These are phyloP conservation scores for Chlorops oryzae DNA, from an alignment of 1,140 invertebrate species.

Conservation along the genomic window DNA sequence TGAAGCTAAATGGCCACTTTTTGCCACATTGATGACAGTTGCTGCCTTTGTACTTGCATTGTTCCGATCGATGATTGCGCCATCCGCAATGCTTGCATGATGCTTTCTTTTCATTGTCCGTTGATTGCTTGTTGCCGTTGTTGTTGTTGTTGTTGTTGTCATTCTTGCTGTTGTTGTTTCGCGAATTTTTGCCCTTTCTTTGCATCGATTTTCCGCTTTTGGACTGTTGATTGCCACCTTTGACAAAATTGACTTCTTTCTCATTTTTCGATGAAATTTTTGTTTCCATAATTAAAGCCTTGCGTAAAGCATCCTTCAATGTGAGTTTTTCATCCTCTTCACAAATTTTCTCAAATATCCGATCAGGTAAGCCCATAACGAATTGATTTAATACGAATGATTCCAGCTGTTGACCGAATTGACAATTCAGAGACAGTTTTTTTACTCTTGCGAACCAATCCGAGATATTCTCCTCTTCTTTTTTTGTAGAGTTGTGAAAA, in stretches of 20 bases:
- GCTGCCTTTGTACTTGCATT: slow-evolving; percentile 3
- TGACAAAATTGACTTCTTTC: neutral
- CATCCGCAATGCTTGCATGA: slow-evolving; percentile 6
- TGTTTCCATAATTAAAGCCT: slow-evolving; percentile 9
- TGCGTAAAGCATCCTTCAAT: neutral
- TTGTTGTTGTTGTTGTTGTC: neutral
- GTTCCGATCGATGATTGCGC: neutral
- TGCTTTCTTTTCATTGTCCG: neutral
- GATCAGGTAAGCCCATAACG: neutral
- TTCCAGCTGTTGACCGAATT: too few species aligned
- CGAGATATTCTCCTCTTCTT: too few species aligned
- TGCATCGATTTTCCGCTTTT: neutral
- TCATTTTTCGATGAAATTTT: neutral
- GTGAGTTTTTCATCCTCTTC: slow-evolving; percentile 9
- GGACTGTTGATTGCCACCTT: neutral
- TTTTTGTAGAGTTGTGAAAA: too few species aligned
- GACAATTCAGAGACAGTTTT: too few species aligned
- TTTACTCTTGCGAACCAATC: too few species aligned
- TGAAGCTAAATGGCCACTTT: slow-evolving; percentile 7
- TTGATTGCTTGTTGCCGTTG: too few species aligned
- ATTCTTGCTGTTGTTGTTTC: neutral
- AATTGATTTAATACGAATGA: too few species aligned
- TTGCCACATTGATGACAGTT: slow-evolving; percentile 2
- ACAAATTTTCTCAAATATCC: slow-evolving; percentile 6
- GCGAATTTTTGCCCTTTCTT: neutral